Conservation (phyloP, 2,888 invertebrate genomes). For the Biston betularia region DNA sequence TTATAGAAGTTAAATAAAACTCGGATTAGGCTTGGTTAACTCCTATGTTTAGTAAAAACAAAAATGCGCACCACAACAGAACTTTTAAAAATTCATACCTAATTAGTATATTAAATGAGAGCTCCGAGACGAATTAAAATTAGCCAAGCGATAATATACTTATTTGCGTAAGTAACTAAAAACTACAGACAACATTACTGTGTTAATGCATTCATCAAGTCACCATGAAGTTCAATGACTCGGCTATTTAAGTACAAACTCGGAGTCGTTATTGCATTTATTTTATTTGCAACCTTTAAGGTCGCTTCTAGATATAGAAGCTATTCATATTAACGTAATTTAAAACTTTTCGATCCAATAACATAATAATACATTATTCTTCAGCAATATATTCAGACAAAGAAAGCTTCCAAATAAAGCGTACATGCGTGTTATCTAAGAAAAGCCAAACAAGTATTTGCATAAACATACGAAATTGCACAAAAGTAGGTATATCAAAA, state of each 20-base stretch:
- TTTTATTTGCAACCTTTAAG: slow-evolving; percentile 63
- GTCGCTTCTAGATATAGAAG: slow-evolving; percentile 31
- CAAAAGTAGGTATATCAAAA: slow-evolving; percentile 30
- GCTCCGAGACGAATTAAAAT: too few species aligned
- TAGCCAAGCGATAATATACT: neutral
- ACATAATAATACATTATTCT: neutral
- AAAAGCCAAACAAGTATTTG: slow-evolving; percentile 14
- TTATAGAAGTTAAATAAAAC: too few species aligned
- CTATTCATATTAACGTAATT: neutral
- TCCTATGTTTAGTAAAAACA: too few species aligned
- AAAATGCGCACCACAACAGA: too few species aligned
- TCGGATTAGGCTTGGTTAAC: too few species aligned
- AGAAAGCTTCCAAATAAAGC: neutral
- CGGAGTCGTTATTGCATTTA: slow-evolving; percentile 63
- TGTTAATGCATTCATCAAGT: slow-evolving; percentile 59
- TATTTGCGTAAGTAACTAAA: neutral
- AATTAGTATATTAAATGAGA: too few species aligned
- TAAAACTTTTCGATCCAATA: neutral
- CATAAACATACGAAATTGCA: slow-evolving; percentile 32
- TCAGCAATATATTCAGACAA: slow-evolving; percentile 3
- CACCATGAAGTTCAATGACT: slow-evolving; percentile 76
- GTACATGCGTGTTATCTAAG: neutral
- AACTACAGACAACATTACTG: slow-evolving; percentile 13
- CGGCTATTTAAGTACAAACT: slow-evolving; percentile 62
- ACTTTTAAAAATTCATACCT: too few species aligned